phyloP scores from a whole-genome alignment of 2,888 invertebrate genomes.

The Tribolium freemani region DNA sequence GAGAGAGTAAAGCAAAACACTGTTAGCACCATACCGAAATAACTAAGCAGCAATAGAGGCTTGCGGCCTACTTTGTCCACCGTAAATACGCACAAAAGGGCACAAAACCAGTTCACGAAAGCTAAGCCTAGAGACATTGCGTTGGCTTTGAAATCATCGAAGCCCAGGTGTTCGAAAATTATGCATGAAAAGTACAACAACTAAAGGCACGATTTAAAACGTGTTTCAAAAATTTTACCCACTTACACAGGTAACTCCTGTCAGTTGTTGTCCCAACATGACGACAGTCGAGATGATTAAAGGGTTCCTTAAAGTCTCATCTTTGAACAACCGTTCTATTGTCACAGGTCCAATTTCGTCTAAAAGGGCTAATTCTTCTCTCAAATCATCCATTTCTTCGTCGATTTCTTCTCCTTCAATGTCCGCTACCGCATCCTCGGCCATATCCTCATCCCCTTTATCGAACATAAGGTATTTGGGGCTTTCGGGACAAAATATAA shows the following conservation, averaged over 20 bases:
- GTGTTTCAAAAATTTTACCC: not conserved
- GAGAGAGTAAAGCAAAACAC: not conserved
- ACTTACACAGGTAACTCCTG: constrained; percentile 15
- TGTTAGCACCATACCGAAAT: constrained; percentile 7
- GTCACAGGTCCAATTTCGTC: not conserved
- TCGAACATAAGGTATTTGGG: constrained; percentile 82
- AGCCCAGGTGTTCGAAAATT: not conserved
- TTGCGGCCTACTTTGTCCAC: constrained; percentile 17
- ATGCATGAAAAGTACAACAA: constrained; percentile 4
- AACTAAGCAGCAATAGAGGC: constrained; percentile 6
- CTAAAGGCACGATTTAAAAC: constrained; percentile 2
- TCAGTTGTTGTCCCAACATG: constrained; percentile 18
- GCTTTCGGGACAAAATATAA: constrained; percentile 80
- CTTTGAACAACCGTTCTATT: not conserved
- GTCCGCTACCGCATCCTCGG: constrained; percentile 84
- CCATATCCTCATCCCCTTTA: constrained; percentile 78
- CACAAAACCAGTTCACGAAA: not conserved
- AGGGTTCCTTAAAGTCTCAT: constrained; percentile 15
- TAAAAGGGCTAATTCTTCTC: constrained; percentile 5
- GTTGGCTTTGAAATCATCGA: not conserved
- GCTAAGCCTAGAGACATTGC: not conserved
- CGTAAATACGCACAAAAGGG: not conserved
- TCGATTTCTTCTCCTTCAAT: constrained; percentile 79
- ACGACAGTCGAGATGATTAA: constrained; percentile 16
- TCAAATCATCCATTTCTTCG: constrained; percentile 10